Evolutionary conservation across 2,888 invertebrate species (phyloP).

Genomic region (Parnassius smintheus): DNA sequence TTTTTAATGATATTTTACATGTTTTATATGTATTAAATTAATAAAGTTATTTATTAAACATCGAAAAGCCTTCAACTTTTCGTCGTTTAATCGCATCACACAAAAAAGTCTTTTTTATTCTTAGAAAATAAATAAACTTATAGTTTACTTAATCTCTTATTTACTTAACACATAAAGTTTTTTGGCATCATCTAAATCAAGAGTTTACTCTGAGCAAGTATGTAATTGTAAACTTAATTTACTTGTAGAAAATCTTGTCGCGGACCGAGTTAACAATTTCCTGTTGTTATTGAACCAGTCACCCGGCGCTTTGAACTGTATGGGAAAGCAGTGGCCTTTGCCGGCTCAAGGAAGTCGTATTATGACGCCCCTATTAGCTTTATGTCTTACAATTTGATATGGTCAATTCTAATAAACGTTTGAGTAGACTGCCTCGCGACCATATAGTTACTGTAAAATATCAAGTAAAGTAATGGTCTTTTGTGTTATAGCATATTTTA

Average conservation of each 20-base stretch:
- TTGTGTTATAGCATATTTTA: no score
- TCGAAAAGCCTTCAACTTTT: no score
- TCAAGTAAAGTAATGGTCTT: no score
- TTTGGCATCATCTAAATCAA: constrained; percentile 2
- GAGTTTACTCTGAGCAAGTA: constrained; percentile 1
- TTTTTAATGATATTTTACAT: no score
- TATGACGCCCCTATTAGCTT: constrained; percentile 22
- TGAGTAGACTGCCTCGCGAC: not conserved
- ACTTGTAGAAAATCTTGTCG: constrained; percentile 32
- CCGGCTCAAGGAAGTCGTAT: constrained; percentile 35
- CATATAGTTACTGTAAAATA: no score
- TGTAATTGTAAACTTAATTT: constrained; percentile 34
- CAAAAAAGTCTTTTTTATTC: no score
- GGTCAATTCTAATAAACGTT: constrained; percentile 23
- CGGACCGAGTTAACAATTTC: constrained; percentile 36
- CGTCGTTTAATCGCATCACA: no score
- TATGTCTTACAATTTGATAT: constrained; percentile 19
- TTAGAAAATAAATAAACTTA: no score
- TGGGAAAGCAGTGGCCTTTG: constrained; percentile 64
- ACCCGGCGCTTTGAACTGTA: constrained; percentile 30
- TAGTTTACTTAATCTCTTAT: no score
- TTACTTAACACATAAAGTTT: no score
- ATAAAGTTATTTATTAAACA: no score
- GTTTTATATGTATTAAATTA: no score
- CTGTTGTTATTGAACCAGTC: constrained; percentile 39